Percentiles rank a stretch among this genome's conserved stretches.
Evolutionary conservation across 2,113 vertebrate genomes (phyloP).

Genomic region (Poeciliopsis occidentalis): DNA sequence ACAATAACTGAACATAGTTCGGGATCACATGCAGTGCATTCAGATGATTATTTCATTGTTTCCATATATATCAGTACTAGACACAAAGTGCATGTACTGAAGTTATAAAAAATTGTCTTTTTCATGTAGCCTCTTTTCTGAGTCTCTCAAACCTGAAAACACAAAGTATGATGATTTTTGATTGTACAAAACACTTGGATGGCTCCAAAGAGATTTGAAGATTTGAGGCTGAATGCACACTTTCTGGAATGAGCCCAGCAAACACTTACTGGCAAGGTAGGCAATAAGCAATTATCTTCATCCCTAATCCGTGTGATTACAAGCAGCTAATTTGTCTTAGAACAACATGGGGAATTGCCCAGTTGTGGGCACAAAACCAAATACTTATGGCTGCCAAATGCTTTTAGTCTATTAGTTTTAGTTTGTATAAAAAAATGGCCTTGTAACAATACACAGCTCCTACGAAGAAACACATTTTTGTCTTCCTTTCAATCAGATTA

Average conservation of each 20-base stretch:
- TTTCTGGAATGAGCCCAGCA: conserved; percentile 17
- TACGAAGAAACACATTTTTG: neutral
- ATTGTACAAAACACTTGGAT: neutral
- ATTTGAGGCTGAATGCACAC: conserved; percentile 13
- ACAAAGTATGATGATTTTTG: neutral
- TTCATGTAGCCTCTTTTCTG: no score
- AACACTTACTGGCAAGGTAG: conserved; percentile 11
- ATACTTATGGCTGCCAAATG: conserved; percentile 1
- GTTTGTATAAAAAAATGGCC: neutral
- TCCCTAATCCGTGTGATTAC: conserved; percentile 34
- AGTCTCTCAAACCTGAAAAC: neutral
- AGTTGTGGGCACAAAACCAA: conserved; percentile 12
- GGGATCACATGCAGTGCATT: neutral
- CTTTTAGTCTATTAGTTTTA: neutral
- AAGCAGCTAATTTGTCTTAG: conserved; percentile 12
- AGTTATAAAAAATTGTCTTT: no score
- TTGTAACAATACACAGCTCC: neutral
- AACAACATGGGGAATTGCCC: neutral
- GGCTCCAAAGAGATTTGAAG: conserved; percentile 1
- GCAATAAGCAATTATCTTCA: conserved; percentile 14
- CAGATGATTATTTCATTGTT: no score
- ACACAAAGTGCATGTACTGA: no score
- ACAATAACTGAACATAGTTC: neutral
- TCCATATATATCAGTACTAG: no score
- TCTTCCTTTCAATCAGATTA: conserved; percentile 5